Percentiles rank a stretch among this genome's conserved stretches.
phyloP scores from a whole-genome alignment of 1,140 invertebrate species.

The Platyura marginata region DNA sequence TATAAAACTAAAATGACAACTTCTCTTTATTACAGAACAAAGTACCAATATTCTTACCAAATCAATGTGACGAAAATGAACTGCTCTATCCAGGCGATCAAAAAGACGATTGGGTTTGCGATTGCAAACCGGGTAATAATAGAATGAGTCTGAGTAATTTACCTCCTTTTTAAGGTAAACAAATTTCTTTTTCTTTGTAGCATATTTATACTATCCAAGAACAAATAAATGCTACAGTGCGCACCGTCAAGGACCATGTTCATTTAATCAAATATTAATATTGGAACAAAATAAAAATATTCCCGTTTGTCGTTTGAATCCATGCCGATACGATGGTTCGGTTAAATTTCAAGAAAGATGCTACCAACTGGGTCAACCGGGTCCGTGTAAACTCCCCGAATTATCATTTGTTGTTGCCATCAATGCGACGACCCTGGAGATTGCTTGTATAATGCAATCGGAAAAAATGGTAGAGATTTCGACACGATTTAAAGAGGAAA shows the following conservation, averaged over 20 bases:
- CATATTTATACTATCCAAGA: conserved; percentile 36
- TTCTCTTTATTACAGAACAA: conserved; percentile 25
- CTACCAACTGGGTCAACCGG: conserved; percentile 23
- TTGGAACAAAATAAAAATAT: conserved; percentile 28
- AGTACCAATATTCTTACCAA: conserved; percentile 32
- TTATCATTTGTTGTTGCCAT: conserved; percentile 24
- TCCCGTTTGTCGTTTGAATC: conserved; percentile 37
- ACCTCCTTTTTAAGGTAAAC: not conserved
- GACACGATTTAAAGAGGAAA: conserved; percentile 12
- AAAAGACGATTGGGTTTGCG: conserved; percentile 26
- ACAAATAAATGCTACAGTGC: conserved; percentile 37
- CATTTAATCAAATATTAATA: conserved; percentile 29
- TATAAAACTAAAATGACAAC: not conserved
- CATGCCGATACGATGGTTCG: conserved; percentile 27
- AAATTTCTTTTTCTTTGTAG: conserved; percentile 20
- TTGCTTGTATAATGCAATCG: conserved; percentile 24
- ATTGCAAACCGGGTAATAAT: conserved; percentile 1
- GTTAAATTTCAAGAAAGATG: conserved; percentile 31
- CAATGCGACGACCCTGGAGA: conserved; percentile 25
- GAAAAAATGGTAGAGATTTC: conserved; percentile 14
- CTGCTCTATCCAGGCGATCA: conserved; percentile 39
- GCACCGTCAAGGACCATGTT: conserved; percentile 40
- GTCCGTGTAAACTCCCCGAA: conserved; percentile 19
- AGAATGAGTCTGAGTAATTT: not conserved
- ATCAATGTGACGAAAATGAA: conserved; percentile 36